Percentiles rank a stretch among this genome's conserved stretches.
phyloP scores from a whole-genome alignment of 2,113 vertebrate species.

The Turnix velox region DNA sequence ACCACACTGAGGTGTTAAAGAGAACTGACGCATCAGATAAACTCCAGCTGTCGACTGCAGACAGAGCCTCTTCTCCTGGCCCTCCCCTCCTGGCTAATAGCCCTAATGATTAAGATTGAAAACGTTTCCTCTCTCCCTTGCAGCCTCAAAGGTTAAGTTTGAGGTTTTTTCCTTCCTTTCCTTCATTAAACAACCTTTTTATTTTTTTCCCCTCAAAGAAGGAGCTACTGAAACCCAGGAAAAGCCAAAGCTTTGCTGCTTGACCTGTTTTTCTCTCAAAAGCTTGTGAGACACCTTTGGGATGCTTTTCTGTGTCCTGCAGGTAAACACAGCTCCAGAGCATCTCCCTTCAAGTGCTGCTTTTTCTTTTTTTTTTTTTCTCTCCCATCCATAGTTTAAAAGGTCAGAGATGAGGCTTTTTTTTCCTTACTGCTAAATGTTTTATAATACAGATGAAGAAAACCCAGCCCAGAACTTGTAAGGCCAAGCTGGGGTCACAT shows the following conservation, averaged over 20 bases:
- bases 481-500: not conserved
- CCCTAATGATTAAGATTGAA: not conserved
- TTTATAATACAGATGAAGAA: not conserved
- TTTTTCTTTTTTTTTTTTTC: not conserved
- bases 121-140: not conserved
- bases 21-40: slow-evolving; percentile 40
- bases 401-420: not conserved
- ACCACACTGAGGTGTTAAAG: slow-evolving; percentile 49
- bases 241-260: not conserved
- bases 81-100: slow-evolving; percentile 21
- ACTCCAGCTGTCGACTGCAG: slow-evolving; percentile 60
- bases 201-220: not conserved
- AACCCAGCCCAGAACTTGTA: not conserved
- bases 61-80: not conserved
- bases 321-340: not conserved
- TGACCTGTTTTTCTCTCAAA: not conserved
- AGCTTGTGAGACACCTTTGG: not conserved
- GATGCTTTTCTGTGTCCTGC: not conserved
- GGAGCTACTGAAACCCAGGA: not conserved
- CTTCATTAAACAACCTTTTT: not conserved
- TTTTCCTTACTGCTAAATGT: not conserved
- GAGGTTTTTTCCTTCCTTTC: not conserved
- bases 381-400: not conserved
- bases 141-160: not conserved
- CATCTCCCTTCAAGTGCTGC: not conserved